phyloP scores from a whole-genome alignment of 2,113 vertebrate genomes.

The Dromaius novaehollandiae region DNA sequence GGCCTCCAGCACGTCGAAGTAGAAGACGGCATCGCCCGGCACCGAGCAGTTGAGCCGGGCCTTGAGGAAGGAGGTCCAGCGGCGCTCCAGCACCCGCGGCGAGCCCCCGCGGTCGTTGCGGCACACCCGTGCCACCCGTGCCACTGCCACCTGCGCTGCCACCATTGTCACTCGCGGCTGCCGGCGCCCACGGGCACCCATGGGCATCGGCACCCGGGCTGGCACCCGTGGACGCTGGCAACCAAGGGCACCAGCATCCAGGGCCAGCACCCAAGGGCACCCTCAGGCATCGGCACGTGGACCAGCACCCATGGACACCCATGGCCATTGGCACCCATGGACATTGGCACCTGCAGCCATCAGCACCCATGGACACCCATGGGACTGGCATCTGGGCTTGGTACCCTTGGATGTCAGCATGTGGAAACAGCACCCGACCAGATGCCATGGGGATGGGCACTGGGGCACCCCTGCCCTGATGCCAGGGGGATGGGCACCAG shows the following conservation, averaged over 20 bases:
- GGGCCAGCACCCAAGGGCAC: not conserved
- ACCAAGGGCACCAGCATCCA: too few species aligned
- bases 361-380: not conserved
- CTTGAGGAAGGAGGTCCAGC: constrained; percentile 98
- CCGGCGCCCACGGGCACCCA: not conserved
- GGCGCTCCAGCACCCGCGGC: constrained; percentile 90
- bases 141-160: constrained; percentile 85
- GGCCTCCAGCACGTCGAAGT: constrained; percentile 94
- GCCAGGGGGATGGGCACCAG: too few species aligned
- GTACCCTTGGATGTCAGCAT: too few species aligned
- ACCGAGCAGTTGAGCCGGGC: constrained; percentile 92
- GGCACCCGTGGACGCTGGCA: not conserved
- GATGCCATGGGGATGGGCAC: not conserved
- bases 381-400: too few species aligned
- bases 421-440: not conserved
- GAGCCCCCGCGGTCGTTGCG: constrained; percentile 96
- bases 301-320: too few species aligned
- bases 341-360: not conserved
- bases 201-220: not conserved
- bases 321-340: rapidly evolving
- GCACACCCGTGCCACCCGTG: constrained; percentile 91
- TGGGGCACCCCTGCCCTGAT: rapidly evolving
- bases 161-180: rapidly evolving
- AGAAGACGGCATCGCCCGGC: constrained; percentile 90
- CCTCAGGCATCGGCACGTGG: rapidly evolving